These are phyloP conservation scores for Lysandra coridon DNA, from an alignment of 2,888 invertebrate species.

Conservation along the genomic window DNA sequence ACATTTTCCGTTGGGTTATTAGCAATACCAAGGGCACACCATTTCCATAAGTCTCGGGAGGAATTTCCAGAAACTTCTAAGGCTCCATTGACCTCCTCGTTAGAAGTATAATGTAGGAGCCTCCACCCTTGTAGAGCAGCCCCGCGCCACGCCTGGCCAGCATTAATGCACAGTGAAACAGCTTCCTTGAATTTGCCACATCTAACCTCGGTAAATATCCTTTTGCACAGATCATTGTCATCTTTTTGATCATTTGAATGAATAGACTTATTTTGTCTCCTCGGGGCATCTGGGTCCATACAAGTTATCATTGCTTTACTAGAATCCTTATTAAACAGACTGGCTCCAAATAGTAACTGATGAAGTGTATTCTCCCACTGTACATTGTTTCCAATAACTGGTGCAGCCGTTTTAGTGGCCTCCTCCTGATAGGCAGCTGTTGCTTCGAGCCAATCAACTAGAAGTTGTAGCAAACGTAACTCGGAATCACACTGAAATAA, in stretches of 20 bases:
- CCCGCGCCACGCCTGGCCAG: slow-evolving; percentile 95
- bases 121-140: slow-evolving; percentile 95
- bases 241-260: slow-evolving; percentile 94
- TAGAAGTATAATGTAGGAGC: slow-evolving; percentile 92
- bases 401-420: slow-evolving; percentile 67
- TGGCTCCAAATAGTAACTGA: slow-evolving; percentile 81
- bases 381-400: slow-evolving; percentile 81
- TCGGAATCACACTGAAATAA: slow-evolving; percentile 77
- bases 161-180: slow-evolving; percentile 89
- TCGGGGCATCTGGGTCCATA: slow-evolving; percentile 94
- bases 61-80: slow-evolving; percentile 90
- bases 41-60: slow-evolving; percentile 89
- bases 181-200: slow-evolving; percentile 93
- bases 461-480: slow-evolving; percentile 86
- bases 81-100: slow-evolving; percentile 68
- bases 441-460: slow-evolving; percentile 96
- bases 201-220: slow-evolving; percentile 88
- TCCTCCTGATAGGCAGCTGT: slow-evolving; percentile 91
- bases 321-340: slow-evolving; percentile 72
- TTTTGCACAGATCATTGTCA: slow-evolving; percentile 74
- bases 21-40: slow-evolving; percentile 84
- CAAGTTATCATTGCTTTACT: slow-evolving; percentile 80
- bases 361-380: slow-evolving; percentile 96
- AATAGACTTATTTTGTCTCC: slow-evolving; percentile 86
- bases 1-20: slow-evolving; percentile 78